These are phyloP conservation scores for Hippocampus zosterae DNA, from an alignment of 2,113 vertebrate species.

Conservation along the genomic window DNA sequence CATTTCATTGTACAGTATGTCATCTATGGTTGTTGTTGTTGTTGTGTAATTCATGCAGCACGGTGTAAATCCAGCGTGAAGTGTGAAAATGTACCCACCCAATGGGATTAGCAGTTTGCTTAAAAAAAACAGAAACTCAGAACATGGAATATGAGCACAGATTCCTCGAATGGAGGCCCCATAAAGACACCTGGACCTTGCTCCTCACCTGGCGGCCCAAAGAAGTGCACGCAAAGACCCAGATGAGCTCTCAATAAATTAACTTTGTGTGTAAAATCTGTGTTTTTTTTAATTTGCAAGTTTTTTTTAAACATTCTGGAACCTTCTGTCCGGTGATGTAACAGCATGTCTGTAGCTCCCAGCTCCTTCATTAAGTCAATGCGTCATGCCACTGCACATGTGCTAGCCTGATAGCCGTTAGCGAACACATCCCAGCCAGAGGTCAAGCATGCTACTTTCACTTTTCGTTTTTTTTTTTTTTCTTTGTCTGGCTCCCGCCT, in stretches of 20 bases:
- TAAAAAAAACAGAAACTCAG: background rate
- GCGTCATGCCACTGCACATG: conserved; percentile 58
- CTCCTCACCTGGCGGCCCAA: conserved; percentile 5
- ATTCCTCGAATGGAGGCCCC: background rate
- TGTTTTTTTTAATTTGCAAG: background rate
- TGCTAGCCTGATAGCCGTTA: conserved; percentile 56
- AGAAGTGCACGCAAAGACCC: conserved; percentile 35
- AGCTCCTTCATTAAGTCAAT: conserved; percentile 64
- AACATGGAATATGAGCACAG: background rate
- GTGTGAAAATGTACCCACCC: background rate
- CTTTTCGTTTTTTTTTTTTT: conserved; percentile 26
- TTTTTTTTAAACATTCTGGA: background rate
- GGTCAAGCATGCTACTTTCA: conserved; percentile 1
- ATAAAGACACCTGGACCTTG: background rate
- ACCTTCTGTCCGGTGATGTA: conserved; percentile 39
- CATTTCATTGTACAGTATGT: background rate
- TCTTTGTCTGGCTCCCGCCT: conserved; percentile 16
- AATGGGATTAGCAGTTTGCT: background rate
- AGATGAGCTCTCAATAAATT: conserved; percentile 28
- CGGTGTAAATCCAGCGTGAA: conserved; percentile 6
- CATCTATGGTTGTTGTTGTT: background rate
- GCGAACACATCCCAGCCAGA: conserved; percentile 14
- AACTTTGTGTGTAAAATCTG: background rate
- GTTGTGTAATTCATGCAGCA: background rate
- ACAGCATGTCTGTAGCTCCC: conserved; percentile 42